Evolutionary conservation across 2,113 vertebrate species (phyloP), one percentile per base, ranked within the genome.

Genomic region (Misgurnus mizolepis): DNA sequence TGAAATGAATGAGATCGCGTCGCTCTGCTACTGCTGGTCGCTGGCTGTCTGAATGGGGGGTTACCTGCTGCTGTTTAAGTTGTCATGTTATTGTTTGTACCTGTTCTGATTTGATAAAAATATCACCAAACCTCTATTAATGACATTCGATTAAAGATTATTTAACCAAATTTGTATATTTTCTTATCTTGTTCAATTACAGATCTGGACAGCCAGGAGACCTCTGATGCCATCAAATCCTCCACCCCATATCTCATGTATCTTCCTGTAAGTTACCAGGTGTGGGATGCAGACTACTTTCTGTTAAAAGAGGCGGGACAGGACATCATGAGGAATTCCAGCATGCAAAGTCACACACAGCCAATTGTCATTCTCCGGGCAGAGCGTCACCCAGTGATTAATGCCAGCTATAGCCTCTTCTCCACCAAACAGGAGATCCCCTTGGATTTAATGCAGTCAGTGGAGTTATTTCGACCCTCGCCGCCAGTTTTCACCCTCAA

Each of bases 271-370:
- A 95, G 80, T 87, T 96, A 96, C 34, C 94, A 91, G 15, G 91
- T 98, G 85, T 88, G 89, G 77, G 92, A 95, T 7, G 94, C 94
- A 0, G 95, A 96, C 17, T 90, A 92, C 88, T 93, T 97, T 87
- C 94, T 96, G 60, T 91, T 98, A 0, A 96, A 96, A 84, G 96
- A 98, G 88, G 95, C 95, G 45, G 93, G 95, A 56, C 96, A 98
- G 91, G 96, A 98, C 77, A 93, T 97, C 60, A 98, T 98, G 96
- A 93, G 95, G 84, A 98, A 98, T 89, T 95, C 93, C 83, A 98
- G 95, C 88, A 89, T 96, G 90, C 95, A 94, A 87, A 95, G 92
- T 60, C 90, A 95, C 58, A 94, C 95, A 8, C 96, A 97, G 82
- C 94, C 96, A 77, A 95, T 98, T 80, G 92, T 97, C 2, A 89